These are phyloP conservation scores for Leucosticte australis DNA, from an alignment of 2,113 vertebrate species.

Conservation along the genomic window DNA sequence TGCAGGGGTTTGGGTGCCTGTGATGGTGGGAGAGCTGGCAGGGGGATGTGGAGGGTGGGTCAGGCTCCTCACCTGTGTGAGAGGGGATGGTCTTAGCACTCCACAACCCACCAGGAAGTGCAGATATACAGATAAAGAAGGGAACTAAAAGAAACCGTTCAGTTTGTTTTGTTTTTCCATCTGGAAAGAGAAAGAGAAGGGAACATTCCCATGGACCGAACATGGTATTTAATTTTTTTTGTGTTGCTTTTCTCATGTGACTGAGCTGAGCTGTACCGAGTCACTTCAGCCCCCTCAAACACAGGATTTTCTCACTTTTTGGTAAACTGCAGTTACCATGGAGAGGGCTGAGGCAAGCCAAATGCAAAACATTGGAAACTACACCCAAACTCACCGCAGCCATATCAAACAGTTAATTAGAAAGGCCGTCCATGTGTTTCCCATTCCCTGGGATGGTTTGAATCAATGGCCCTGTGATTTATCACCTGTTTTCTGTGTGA, in stretches of 20 bases:
- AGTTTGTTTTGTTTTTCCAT: slow-evolving; percentile 9
- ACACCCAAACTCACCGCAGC: slow-evolving; percentile 44
- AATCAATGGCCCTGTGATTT: slow-evolving; percentile 72
- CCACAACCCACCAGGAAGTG: not conserved
- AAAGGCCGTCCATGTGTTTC: slow-evolving; percentile 73
- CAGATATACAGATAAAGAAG: not conserved
- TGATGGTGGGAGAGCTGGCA: not conserved
- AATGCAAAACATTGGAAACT: slow-evolving; percentile 64
- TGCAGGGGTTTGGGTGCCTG: accelerated
- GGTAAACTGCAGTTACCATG: slow-evolving; percentile 74
- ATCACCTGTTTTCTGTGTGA: slow-evolving; percentile 75
- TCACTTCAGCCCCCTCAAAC: not conserved
- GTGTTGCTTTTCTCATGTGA: not conserved
- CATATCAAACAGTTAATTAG: slow-evolving; percentile 73
- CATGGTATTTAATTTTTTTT: not conserved
- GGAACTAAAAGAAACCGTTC: not conserved
- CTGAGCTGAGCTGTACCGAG: slow-evolving; percentile 7
- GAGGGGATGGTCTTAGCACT: accelerated
- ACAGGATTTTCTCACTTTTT: slow-evolving; percentile 63
- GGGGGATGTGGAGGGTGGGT: not conserved
- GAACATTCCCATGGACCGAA: not conserved
- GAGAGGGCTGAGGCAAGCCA: slow-evolving; percentile 68
- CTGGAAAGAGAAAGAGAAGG: slow-evolving; percentile 8
- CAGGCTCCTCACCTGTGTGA: not conserved
- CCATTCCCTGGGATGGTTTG: slow-evolving; percentile 68